Evolutionary conservation across 2,113 vertebrate species (phyloP).

Genomic region (Tragelaphus imberbis): DNA sequence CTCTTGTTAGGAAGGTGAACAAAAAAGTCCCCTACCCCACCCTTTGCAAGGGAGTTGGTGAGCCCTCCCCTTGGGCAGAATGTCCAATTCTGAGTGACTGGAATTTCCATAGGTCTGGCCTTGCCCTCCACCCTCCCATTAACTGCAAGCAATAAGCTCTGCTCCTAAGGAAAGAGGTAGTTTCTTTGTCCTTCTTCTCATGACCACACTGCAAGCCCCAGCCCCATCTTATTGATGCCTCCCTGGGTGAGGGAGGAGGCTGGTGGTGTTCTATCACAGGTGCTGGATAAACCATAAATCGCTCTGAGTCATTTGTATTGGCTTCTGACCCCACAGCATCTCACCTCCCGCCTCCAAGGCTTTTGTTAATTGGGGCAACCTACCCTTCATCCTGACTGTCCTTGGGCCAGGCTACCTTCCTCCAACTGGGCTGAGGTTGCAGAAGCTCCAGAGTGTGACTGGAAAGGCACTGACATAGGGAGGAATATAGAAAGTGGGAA

Average conservation of each 20-base stretch:
- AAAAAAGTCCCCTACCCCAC: no score
- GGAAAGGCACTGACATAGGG: not conserved
- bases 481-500: not conserved
- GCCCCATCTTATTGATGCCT: conserved; percentile 67
- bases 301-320: not conserved
- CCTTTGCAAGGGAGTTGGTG: not conserved
- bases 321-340: not conserved
- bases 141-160: not conserved
- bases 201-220: conserved; percentile 19
- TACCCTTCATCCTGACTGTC: not conserved
- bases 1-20: not conserved
- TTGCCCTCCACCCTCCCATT: not conserved
- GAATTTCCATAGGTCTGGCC: not conserved
- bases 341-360: not conserved
- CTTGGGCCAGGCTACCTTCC: not conserved
- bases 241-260: not conserved
- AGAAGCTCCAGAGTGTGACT: not conserved
- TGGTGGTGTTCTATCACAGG: not conserved
- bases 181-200: conserved; percentile 14
- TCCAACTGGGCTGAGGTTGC: not conserved
- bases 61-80: not conserved
- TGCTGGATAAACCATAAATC: conserved; percentile 58
- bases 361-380: not conserved
- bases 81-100: not conserved
- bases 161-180: not conserved